Evolutionary conservation across 2,888 invertebrate genomes (phyloP), one percentile per base, ranked within the genome.

Genomic region (Sepioteuthis lessoniana): DNA sequence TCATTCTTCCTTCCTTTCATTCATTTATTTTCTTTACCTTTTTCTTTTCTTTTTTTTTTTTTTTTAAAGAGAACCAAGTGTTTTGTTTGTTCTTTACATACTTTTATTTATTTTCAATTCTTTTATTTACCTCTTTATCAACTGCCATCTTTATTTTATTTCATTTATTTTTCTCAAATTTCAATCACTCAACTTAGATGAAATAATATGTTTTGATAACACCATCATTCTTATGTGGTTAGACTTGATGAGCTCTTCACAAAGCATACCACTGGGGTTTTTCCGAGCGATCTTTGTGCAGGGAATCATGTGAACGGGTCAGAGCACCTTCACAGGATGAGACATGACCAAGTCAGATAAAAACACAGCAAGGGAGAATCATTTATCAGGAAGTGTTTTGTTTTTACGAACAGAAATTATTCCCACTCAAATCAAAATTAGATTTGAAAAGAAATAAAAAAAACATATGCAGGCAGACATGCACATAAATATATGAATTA

Each of bases 251-350:
- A 76, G 76, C 76, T 76, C 35, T 35, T 76, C 16, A 76, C 76
- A 76, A 35, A 76, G 76, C n/a, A 76, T 76, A 76, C 76, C 76
- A 76, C n/a, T n/a, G n/a, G 19, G n/a, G 35, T 35, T 76, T 76
- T 76, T 76, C 35, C 76, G n/a, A 76, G 13, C 19, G 76, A 76
- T 76, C 76, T 76, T 76, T 76, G 76, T 76, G n/a, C 19, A 35
- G 16, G n/a, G 76, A 76, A 76, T 76, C n/a, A 16, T 76, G 76
- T 76, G 76, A 76, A 76, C 19, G 76, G 76, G 76, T 76, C 76
- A 76, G 76, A 76, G 76, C 76, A 76, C 76, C 76, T 76, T 76
- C 76, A 76, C 76, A n/a, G 76, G 76, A 76, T 76, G 76, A 76
- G 76, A 35, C 76, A 76, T 76, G 76, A 76, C 76, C 76, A 76